phyloP scores from a whole-genome alignment of 2,888 invertebrate species.

The Calliphora vomitoria region DNA sequence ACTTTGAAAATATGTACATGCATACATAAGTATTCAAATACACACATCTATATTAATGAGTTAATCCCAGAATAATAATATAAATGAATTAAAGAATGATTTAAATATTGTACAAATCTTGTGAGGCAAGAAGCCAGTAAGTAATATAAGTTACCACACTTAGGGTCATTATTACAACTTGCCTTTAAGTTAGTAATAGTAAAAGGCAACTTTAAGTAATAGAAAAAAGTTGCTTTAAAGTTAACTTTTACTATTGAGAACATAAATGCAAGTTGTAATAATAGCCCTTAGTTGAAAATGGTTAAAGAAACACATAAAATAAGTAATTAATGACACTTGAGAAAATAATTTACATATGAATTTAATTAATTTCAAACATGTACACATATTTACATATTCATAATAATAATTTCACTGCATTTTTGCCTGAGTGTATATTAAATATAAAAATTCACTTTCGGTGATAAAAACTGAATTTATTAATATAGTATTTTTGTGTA shows the following conservation, averaged over 20 bases:
- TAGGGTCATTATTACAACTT: too few species aligned
- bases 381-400: neutral
- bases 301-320: neutral
- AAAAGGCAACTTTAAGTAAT: too few species aligned
- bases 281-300: neutral
- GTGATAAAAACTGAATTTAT: constrained; percentile 66
- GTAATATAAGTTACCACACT: neutral
- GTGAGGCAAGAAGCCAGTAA: neutral
- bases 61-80: neutral
- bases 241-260: too few species aligned
- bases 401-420: constrained; percentile 2
- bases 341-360: neutral
- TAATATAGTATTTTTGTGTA: constrained; percentile 40
- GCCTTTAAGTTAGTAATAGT: too few species aligned
- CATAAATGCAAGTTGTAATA: too few species aligned
- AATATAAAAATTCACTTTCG: constrained; percentile 22
- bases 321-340: constrained; percentile 2
- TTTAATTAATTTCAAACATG: neutral
- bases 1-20: neutral
- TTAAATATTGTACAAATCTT: neutral
- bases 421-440: constrained; percentile 48
- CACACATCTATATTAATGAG: neutral
- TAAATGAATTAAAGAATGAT: constrained; percentile 30
- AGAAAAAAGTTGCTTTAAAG: too few species aligned
- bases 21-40: neutral